Evolutionary conservation across 2,797 vertebrate species (phyloP).

Genomic region (Centropyge bicolor): DNA sequence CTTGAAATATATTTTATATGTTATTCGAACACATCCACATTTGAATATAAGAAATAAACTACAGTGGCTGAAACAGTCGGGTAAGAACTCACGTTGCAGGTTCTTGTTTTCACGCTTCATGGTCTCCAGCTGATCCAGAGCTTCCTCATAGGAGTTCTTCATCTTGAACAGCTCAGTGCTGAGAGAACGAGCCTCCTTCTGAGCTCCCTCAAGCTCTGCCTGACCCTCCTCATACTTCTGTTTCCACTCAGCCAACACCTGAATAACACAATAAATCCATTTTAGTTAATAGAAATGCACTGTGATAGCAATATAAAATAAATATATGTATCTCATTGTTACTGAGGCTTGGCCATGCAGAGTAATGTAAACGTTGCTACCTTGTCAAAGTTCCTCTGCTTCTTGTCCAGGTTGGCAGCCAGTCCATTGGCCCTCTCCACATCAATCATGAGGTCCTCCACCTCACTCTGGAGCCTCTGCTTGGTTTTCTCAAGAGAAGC

Average conservation of each 20-base stretch:
- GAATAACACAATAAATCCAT: not conserved
- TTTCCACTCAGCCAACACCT: constrained; percentile 89
- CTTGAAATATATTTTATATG: not conserved
- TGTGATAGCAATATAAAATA: no score
- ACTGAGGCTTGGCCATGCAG: not conserved
- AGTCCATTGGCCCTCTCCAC: constrained; percentile 83
- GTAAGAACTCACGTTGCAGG: constrained; percentile 77
- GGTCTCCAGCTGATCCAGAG: constrained; percentile 90
- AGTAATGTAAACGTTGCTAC: constrained; percentile 9
- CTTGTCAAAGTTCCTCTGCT: constrained; percentile 90
- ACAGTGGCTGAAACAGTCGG: not conserved
- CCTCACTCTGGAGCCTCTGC: constrained; percentile 88
- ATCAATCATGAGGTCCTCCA: constrained; percentile 90
- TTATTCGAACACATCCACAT: not conserved
- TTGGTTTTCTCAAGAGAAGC: constrained; percentile 90
- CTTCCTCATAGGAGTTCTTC: constrained; percentile 92
- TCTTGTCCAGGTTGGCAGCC: constrained; percentile 87
- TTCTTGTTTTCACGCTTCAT: constrained; percentile 93
- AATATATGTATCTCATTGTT: not conserved
- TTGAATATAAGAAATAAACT: not conserved
- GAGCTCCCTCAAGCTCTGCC: constrained; percentile 89
- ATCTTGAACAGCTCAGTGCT: constrained; percentile 92
- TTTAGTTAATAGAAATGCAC: no score
- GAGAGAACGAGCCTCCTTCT: constrained; percentile 88
- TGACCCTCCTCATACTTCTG: constrained; percentile 91